Evolutionary conservation across 2,797 vertebrate species (phyloP).

Genomic region (Chromis chromis): DNA sequence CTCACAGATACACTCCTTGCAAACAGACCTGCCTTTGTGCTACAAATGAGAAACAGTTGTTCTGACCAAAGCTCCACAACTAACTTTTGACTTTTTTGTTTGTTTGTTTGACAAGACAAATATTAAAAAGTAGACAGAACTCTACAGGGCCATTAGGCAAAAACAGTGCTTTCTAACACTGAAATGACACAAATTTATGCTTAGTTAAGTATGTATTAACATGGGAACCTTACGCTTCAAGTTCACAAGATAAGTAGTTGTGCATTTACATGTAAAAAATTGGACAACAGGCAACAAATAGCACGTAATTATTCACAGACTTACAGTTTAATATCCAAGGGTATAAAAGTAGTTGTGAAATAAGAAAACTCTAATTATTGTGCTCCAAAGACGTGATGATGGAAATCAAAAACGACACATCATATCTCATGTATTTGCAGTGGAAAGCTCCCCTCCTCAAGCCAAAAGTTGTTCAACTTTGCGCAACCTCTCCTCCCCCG

Average conservation of each 20-base stretch:
- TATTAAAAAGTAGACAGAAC: slow-evolving; percentile 34
- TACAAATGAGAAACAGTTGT: slow-evolving; percentile 77
- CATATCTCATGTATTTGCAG: slow-evolving; percentile 42
- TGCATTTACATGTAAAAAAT: background rate
- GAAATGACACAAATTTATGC: slow-evolving; percentile 20
- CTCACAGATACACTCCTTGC: slow-evolving; percentile 62
- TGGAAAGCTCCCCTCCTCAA: slow-evolving; percentile 18
- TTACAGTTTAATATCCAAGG: background rate
- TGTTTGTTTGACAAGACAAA: slow-evolving; percentile 56
- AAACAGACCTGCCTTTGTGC: slow-evolving; percentile 72
- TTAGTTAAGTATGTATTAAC: background rate
- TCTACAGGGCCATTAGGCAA: background rate
- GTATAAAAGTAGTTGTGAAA: slow-evolving; percentile 5
- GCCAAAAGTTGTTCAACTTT: slow-evolving; percentile 64
- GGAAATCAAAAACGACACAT: slow-evolving; percentile 41
- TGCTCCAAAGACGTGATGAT: slow-evolving; percentile 14
- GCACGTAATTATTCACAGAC: slow-evolving; percentile 10
- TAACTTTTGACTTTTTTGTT: slow-evolving; percentile 6
- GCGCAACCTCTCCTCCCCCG: slow-evolving; percentile 51
- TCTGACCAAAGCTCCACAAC: slow-evolving; percentile 49
- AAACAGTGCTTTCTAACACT: slow-evolving; percentile 28
- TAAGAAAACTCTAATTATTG: slow-evolving; percentile 15
- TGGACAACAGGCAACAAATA: background rate
- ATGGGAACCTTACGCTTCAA: background rate
- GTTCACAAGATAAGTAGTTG: background rate